Conservation (phyloP, 2,888 invertebrate genomes). For the Hypomecis punctinalis region DNA sequence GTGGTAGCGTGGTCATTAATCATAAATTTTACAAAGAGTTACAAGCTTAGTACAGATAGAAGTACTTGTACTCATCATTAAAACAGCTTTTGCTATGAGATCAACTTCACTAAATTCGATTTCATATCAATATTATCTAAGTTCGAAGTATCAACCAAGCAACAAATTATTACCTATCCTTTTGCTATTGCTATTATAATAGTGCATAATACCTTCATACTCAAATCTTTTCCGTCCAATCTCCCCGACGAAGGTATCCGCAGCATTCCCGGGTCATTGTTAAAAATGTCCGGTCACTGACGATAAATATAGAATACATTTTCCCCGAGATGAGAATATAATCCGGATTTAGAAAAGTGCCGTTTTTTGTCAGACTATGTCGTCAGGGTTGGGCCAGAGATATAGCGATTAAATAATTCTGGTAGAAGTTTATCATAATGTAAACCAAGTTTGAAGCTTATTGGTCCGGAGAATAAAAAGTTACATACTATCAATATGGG, state of each 20-base stretch:
- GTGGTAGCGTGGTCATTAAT: too few species aligned
- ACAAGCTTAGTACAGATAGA: too few species aligned
- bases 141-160: not conserved
- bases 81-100: too few species aligned
- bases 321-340: constrained; percentile 70
- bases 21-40: too few species aligned
- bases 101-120: not conserved
- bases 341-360: constrained; percentile 72
- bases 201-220: constrained; percentile 9
- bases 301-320: constrained; percentile 78
- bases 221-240: constrained; percentile 57
- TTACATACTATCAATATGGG: too few species aligned
- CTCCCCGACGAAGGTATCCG: constrained; percentile 51
- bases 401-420: constrained; percentile 41
- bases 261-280: constrained; percentile 67
- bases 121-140: not conserved
- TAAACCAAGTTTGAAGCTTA: too few species aligned
- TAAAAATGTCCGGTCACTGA: constrained; percentile 73
- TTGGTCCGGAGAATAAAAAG: too few species aligned
- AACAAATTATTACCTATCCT: not conserved
- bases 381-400: constrained; percentile 45
- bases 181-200: not conserved
- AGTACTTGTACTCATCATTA: too few species aligned
- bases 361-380: constrained; percentile 53
- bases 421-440: too few species aligned